A percentile compares a stretch with the other conserved stretches of the same genome.
These are phyloP conservation scores for Prionchulus punctatus DNA, from an alignment of 2,888 invertebrate genomes.

Conservation along the genomic window DNA sequence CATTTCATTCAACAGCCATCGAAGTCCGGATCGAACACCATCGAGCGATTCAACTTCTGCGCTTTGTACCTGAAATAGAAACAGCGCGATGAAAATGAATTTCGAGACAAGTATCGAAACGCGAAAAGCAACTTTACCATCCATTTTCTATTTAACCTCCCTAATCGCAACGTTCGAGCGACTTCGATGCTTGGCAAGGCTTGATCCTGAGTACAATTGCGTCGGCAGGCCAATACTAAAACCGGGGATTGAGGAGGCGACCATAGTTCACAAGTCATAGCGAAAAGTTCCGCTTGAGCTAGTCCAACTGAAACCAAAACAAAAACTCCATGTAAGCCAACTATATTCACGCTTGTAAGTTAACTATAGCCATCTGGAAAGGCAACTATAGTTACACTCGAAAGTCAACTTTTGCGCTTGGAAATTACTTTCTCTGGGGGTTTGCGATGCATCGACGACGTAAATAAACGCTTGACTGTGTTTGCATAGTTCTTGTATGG, in stretches of 20 bases:
- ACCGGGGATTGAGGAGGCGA: constrained; percentile 4
- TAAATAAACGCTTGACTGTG: constrained; percentile 8
- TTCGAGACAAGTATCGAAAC: too few relatives aligned
- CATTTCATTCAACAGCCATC: constrained; percentile 8
- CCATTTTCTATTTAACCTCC: constrained; percentile 6
- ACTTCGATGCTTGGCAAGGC: constrained; percentile 6
- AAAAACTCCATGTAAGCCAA: not conserved
- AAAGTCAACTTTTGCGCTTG: not conserved
- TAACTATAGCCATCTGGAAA: not conserved
- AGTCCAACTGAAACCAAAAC: constrained; percentile 1
- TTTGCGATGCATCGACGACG: constrained; percentile 9
- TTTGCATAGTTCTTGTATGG: constrained; percentile 7
- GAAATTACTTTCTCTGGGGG: constrained; percentile 4
- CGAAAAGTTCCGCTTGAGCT: constrained; percentile 8
- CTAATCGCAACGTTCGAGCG: constrained; percentile 4
- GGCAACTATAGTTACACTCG: not conserved
- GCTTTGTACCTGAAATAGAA: constrained; percentile 4
- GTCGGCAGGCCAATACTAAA: constrained; percentile 4
- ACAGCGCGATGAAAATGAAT: not conserved
- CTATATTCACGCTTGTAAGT: not conserved
- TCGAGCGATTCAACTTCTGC: constrained; percentile 4
- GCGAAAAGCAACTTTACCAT: constrained; percentile 7
- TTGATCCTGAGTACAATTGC: not conserved
- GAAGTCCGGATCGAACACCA: constrained; percentile 8
- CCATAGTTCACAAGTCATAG: constrained; percentile 13